Evolutionary conservation across 2,797 vertebrate genomes (phyloP).

Genomic region (Pseudotriccus pelzelni): DNA sequence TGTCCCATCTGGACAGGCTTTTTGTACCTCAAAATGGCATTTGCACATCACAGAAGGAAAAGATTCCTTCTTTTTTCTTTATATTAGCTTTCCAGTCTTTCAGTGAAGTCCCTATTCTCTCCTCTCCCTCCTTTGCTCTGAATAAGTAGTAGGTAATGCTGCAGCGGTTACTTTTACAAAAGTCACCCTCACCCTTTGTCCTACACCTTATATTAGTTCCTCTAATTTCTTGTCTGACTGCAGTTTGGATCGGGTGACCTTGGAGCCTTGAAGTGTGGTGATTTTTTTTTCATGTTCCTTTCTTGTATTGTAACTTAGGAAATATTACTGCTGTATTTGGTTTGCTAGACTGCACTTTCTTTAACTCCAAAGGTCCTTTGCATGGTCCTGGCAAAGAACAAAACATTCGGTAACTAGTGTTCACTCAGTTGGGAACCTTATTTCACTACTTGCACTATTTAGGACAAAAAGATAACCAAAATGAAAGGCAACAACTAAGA

Average conservation of each 20-base stretch:
- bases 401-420: not conserved
- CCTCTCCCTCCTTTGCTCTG: not conserved
- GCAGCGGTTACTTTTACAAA: slow-evolving; percentile 1
- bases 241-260: not conserved
- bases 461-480: not conserved
- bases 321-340: not conserved
- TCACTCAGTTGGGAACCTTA: not conserved
- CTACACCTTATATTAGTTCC: not conserved
- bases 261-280: not conserved
- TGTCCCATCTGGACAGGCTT: not conserved
- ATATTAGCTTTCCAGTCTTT: not conserved
- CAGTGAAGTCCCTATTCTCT: not conserved
- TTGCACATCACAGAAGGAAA: not conserved
- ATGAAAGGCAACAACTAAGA: not conserved
- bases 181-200: not conserved
- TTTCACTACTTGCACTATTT: not conserved
- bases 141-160: not conserved
- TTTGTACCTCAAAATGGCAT: slow-evolving; percentile 7
- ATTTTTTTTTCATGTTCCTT: not conserved
- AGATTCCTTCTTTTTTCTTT: not conserved
- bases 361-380: not conserved
- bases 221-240: slow-evolving; percentile 1
- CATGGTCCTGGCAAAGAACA: not conserved
- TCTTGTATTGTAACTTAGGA: not conserved
- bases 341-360: not conserved